Evolutionary conservation across 2,888 invertebrate species (phyloP), one percentile per base, ranked within the genome.

Genomic region (Tetragnatha montana): DNA sequence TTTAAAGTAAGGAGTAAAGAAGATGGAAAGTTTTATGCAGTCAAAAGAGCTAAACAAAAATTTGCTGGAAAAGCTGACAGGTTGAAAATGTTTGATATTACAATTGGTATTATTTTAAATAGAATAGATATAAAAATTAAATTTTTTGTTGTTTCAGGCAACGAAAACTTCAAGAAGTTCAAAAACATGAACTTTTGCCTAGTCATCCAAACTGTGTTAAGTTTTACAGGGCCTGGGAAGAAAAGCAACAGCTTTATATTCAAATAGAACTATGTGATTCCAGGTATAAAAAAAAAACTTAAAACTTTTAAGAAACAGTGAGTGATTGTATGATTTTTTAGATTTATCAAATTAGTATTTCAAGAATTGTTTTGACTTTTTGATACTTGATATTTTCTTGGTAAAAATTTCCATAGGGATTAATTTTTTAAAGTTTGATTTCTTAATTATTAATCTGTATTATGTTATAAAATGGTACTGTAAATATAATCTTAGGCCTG

Each of bases 141-240:
- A 50, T 49, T 21, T 80, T 19, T 73, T 71, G 22, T 71, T 49
- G 87, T 91, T 92, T 14, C 91, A 94, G 94, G 93, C 94, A 92
- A 92, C 93, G 94, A 68, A 94, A 95, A 74, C 93, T 96, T 83
- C 95, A 95, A 91, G 96, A 96, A 94, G 95, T 96, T 0, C 94
- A 94, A 14, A 95, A 96, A 71, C 95, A 96, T 92, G 96, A 96
- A 92, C 94, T 95, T 91, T 94, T 97, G 88, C 95, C 96, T 0
- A 93, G 94, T 0, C 95, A 96, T 93, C 94, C 94, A 7, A 96
- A 96, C 93, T 95, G 96, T 92, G 95, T 96, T 1, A 94, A 94
- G 79, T 95, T 96, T 92, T 94, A 95, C 91, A 94, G 95, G 84
- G 96, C 96, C 0, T 97, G 97, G 97, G 96, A 96, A 93, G 96